phyloP scores from a whole-genome alignment of 1,140 invertebrate species.

The Philotrypesis tridentata region DNA sequence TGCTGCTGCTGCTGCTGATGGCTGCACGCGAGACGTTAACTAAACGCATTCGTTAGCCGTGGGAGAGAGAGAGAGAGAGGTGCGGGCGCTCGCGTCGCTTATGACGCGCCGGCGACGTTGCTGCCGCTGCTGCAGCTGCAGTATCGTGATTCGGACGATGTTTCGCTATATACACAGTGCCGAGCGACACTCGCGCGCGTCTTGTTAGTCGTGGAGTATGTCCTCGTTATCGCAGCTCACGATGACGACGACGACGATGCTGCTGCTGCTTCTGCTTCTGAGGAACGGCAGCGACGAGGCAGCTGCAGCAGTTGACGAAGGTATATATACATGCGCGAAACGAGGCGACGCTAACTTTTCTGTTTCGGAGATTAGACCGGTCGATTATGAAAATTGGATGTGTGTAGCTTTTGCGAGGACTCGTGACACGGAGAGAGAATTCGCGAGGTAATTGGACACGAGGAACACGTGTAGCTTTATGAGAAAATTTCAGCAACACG shows the following conservation, averaged over 20 bases:
- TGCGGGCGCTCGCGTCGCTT: not conserved
- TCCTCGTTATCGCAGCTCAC: slow-evolving; percentile 38
- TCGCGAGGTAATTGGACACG: not conserved
- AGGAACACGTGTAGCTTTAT: not conserved
- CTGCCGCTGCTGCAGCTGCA: not conserved
- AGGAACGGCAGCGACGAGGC: not conserved
- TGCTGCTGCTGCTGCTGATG: too few species aligned
- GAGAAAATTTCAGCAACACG: not conserved
- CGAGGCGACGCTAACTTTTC: not conserved
- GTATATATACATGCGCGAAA: not conserved
- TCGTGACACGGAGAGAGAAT: not conserved
- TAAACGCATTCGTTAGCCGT: slow-evolving; percentile 36
- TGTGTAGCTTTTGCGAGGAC: not conserved
- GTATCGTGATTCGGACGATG: not conserved
- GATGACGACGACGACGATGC: slow-evolving; percentile 1
- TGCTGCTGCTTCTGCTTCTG: not conserved
- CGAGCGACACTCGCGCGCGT: not conserved
- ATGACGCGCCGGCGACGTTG: slow-evolving; percentile 23
- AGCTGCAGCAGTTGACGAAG: not conserved
- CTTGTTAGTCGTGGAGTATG: slow-evolving; percentile 35
- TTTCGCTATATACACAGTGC: too few species aligned
- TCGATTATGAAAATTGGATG: slow-evolving; percentile 17
- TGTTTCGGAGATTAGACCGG: not conserved
- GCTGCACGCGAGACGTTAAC: slow-evolving; percentile 14
- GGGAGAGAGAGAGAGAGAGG: too few species aligned